Percentiles rank a stretch among this genome's conserved stretches.
These are phyloP conservation scores for Esox masquinongy DNA, from an alignment of 2,797 vertebrate species.

Conservation along the genomic window DNA sequence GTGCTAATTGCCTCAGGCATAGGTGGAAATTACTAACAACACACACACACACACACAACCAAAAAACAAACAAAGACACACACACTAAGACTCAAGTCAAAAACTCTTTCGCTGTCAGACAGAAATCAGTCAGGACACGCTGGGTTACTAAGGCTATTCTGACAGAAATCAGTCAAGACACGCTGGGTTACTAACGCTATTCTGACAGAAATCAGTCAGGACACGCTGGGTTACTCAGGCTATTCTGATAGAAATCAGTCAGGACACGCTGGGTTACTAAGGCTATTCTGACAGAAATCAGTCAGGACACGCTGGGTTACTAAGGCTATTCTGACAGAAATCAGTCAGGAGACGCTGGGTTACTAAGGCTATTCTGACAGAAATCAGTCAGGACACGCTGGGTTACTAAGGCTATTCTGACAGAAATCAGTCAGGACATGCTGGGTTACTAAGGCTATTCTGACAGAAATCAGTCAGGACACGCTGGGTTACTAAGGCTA, in stretches of 20 bases:
- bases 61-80: neutral
- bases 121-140: neutral
- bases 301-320: too few species aligned
- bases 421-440: neutral
- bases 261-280: too few species aligned
- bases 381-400: neutral
- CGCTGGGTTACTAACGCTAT: too few species aligned
- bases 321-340: too few species aligned
- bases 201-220: neutral
- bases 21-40: constrained; percentile 36
- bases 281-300: neutral
- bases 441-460: too few species aligned
- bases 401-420: too few species aligned
- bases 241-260: neutral
- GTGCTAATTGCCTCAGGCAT: constrained; percentile 39
- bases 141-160: neutral
- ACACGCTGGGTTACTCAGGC: too few species aligned
- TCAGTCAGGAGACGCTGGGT: too few species aligned
- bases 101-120: neutral
- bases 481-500: neutral
- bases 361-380: too few species aligned
- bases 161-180: neutral
- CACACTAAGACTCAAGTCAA: neutral
- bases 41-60: neutral
- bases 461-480: neutral